Evolutionary conservation across 2,113 vertebrate genomes (phyloP).

Genomic region (Poicephalus gulielmi): DNA sequence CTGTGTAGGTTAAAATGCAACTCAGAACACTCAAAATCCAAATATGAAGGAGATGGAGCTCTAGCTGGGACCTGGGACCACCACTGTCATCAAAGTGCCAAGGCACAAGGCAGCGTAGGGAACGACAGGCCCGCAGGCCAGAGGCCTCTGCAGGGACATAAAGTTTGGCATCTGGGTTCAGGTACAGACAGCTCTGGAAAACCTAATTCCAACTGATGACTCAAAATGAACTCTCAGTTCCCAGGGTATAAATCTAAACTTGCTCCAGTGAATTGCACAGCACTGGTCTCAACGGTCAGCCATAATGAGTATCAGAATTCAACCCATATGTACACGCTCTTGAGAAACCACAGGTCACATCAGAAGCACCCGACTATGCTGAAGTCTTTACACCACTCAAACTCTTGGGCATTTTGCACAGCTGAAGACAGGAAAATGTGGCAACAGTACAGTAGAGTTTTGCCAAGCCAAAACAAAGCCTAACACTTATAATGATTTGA

Average conservation of each 20-base stretch:
- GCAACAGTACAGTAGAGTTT: neutral
- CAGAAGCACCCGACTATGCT: neutral
- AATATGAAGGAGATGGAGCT: neutral
- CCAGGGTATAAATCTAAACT: neutral
- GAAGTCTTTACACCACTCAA: neutral
- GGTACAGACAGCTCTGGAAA: neutral
- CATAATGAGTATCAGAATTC: neutral
- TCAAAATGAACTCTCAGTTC: neutral
- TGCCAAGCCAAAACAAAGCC: neutral
- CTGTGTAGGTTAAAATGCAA: neutral
- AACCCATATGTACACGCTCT: neutral
- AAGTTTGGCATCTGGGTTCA: neutral
- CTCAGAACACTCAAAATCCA: neutral
- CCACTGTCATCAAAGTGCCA: neutral
- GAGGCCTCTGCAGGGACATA: neutral
- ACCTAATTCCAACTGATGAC: neutral
- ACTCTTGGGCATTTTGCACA: neutral
- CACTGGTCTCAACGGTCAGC: neutral
- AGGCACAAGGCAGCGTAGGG: neutral
- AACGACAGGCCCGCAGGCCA: neutral
- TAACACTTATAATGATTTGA: neutral
- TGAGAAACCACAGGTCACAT: neutral
- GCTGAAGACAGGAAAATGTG: neutral
- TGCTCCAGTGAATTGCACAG: neutral
- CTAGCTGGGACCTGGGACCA: neutral